These are phyloP conservation scores for Spinus olivaceus DNA, from an alignment of 2,797 vertebrate genomes.

Conservation along the genomic window DNA sequence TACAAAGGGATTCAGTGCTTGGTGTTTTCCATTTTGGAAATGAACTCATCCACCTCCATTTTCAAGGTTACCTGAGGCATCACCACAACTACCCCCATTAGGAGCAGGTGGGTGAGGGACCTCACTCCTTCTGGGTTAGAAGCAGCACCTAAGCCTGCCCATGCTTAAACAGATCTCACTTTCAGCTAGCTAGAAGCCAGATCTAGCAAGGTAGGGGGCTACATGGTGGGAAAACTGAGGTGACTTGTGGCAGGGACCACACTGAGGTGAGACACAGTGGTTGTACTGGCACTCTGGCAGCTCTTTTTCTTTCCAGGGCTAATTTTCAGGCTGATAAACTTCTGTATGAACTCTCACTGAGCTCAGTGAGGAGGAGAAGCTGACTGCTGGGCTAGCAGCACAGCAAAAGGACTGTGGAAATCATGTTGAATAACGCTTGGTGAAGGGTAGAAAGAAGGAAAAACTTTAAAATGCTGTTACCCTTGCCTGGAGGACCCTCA, in stretches of 20 bases:
- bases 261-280: background rate
- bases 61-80: background rate
- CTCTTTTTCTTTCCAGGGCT: background rate
- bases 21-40: background rate
- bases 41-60: accelerated
- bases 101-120: accelerated
- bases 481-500: background rate
- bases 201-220: background rate
- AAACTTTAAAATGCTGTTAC: background rate
- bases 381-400: background rate
- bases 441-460: background rate
- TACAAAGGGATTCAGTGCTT: background rate
- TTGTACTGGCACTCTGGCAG: background rate
- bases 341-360: background rate
- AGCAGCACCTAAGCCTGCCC: background rate
- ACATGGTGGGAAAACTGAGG: background rate
- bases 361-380: background rate
- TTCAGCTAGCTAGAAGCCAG: background rate
- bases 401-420: background rate
- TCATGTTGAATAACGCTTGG: background rate
- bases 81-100: background rate
- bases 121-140: background rate
- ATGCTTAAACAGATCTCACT: background rate
- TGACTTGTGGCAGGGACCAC: accelerated
- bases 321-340: background rate